These are phyloP conservation scores for Tolmerus cingulatus DNA, from an alignment of 2,888 invertebrate species.

Conservation along the genomic window DNA sequence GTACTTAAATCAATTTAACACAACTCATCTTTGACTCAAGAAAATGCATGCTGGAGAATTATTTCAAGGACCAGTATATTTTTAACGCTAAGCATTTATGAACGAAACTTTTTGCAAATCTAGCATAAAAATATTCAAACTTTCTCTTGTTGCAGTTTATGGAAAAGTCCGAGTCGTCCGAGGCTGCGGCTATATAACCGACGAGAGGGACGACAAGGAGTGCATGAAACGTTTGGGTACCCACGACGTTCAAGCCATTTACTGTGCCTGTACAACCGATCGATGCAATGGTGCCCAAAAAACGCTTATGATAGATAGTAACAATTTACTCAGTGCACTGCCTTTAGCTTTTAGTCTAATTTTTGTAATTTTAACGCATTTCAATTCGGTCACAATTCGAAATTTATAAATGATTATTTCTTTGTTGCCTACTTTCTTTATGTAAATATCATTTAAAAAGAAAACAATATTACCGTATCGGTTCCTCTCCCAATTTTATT, in stretches of 20 bases:
- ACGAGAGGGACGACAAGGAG: constrained; percentile 68
- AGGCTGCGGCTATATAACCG: constrained; percentile 80
- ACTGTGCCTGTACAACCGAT: constrained; percentile 81
- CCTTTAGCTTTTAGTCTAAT: constrained; percentile 48
- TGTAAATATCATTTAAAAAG: too few relatives aligned
- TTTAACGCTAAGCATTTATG: background rate
- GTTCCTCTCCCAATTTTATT: background rate
- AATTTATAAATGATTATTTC: constrained; percentile 1
- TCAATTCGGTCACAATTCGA: background rate
- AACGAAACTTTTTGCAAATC: background rate
- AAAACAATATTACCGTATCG: background rate
- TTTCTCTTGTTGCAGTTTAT: constrained; percentile 69
- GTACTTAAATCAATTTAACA: too few relatives aligned
- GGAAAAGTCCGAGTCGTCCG: constrained; percentile 80
- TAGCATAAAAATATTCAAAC: background rate
- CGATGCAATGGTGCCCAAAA: constrained; percentile 73
- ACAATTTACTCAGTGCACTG: constrained; percentile 53
- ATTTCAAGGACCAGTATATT: background rate
- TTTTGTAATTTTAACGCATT: constrained; percentile 23
- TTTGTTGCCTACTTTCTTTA: background rate
- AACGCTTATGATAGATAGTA: constrained; percentile 52
- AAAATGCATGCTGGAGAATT: background rate
- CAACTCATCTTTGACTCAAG: background rate
- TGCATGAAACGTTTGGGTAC: constrained; percentile 77
- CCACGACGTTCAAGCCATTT: constrained; percentile 76